A percentile compares a stretch with the other conserved stretches of the same genome.
These are phyloP conservation scores for Gasterosteus aculeatus DNA, from an alignment of 2,113 vertebrate species.

Conservation along the genomic window DNA sequence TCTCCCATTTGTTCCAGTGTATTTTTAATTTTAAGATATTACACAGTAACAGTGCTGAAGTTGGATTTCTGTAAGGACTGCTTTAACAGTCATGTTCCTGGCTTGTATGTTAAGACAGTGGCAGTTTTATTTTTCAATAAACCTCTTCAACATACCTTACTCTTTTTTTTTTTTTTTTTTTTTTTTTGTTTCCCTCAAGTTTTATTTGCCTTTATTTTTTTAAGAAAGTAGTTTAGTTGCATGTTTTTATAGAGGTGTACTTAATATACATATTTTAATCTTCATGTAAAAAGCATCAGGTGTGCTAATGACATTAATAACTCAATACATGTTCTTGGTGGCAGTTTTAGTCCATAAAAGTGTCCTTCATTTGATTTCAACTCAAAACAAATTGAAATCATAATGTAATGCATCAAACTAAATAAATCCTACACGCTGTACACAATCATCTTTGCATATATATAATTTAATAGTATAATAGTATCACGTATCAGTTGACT, in stretches of 20 bases:
- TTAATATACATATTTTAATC: not conserved
- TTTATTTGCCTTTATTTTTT: not conserved
- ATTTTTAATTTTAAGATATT: slow-evolving; percentile 56
- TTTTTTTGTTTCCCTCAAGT: not conserved
- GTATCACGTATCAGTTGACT: not conserved
- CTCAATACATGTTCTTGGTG: not conserved
- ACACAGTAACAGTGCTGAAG: slow-evolving; percentile 41
- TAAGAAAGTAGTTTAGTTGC: no score
- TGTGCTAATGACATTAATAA: not conserved
- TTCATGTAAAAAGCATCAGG: not conserved
- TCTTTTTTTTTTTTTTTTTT: not conserved
- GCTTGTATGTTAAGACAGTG: slow-evolving; percentile 50
- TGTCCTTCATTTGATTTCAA: no score
- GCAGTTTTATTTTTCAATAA: slow-evolving; percentile 79
- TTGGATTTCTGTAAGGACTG: slow-evolving; percentile 61
- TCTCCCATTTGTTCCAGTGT: slow-evolving; percentile 39
- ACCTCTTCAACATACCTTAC: slow-evolving; percentile 50
- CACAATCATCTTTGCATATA: not conserved
- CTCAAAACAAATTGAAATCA: not conserved
- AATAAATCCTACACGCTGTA: not conserved
- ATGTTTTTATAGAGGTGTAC: not conserved
- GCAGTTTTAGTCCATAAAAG: no score
- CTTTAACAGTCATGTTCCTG: slow-evolving; percentile 52
- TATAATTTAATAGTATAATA: not conserved
- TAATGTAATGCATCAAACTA: not conserved